These are phyloP conservation scores for Heteromyza rotundicornis DNA, from an alignment of 2,888 invertebrate genomes.

Conservation along the genomic window DNA sequence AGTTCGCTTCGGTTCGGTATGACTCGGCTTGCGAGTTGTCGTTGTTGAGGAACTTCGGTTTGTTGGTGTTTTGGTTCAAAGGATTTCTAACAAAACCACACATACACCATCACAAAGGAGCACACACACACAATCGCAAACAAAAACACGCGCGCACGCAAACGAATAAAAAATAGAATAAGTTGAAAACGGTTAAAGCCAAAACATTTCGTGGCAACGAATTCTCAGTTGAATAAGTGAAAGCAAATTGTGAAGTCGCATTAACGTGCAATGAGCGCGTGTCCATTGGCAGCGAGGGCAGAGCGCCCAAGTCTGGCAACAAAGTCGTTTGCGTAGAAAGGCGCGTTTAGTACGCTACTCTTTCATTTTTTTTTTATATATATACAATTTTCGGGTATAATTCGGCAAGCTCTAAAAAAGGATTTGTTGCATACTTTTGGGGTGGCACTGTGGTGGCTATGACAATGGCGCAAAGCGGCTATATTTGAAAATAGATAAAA, in stretches of 20 bases:
- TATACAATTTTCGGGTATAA: neutral
- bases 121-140: neutral
- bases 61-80: neutral
- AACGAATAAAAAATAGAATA: neutral
- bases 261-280: no score
- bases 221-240: slow-evolving; percentile 48
- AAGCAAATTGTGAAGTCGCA: slow-evolving; percentile 50
- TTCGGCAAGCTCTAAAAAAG: neutral
- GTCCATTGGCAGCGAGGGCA: neutral
- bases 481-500: slow-evolving; percentile 15
- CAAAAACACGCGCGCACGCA: neutral
- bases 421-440: neutral
- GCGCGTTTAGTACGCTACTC: no score
- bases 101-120: slow-evolving; percentile 25
- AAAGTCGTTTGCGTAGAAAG: neutral
- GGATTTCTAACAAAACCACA: neutral
- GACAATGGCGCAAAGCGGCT: neutral
- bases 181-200: neutral
- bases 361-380: neutral
- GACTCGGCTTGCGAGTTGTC: neutral
- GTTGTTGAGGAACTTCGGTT: neutral
- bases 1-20: neutral
- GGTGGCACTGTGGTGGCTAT: neutral
- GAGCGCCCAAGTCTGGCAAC: no score
- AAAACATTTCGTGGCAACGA: slow-evolving; percentile 22